Percentiles rank a stretch among this genome's conserved stretches.
Conservation (phyloP, 1,140 invertebrate species). For the Magallana angulata region DNA sequence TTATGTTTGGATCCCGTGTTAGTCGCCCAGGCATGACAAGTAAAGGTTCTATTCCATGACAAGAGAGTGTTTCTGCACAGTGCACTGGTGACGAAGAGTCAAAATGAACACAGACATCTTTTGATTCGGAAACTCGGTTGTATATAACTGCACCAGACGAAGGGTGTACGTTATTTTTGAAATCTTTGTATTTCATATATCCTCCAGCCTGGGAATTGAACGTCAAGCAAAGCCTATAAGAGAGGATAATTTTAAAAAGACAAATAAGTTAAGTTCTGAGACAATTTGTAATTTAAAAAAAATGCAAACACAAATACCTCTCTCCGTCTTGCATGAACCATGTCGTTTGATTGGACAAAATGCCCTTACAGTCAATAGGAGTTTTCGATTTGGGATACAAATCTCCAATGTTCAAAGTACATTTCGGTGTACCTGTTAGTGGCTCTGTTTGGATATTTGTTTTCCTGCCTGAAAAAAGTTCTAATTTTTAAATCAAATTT, state of each 20-base stretch:
- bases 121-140: not conserved
- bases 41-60: conserved; percentile 16
- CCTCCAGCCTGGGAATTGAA: conserved; percentile 28
- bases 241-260: not conserved
- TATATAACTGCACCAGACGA: not conserved
- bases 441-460: not conserved
- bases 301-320: not conserved
- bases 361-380: not conserved
- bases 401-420: not conserved
- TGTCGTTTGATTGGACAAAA: not conserved
- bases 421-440: not conserved
- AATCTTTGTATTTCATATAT: conserved; percentile 30
- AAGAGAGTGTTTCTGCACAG: conserved; percentile 29
- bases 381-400: not conserved
- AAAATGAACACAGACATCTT: conserved; percentile 43
- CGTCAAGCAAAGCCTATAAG: conserved; percentile 38
- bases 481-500: no score
- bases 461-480: not conserved
- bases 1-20: not conserved
- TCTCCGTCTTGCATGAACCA: not conserved
- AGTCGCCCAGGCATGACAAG: conserved; percentile 1
- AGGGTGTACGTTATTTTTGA: not conserved
- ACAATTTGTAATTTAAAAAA: not conserved
- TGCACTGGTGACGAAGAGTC: conserved; percentile 42
- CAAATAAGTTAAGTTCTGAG: not conserved